Conservation (phyloP, 2,888 invertebrate genomes). For the Andrena fulva region DNA sequence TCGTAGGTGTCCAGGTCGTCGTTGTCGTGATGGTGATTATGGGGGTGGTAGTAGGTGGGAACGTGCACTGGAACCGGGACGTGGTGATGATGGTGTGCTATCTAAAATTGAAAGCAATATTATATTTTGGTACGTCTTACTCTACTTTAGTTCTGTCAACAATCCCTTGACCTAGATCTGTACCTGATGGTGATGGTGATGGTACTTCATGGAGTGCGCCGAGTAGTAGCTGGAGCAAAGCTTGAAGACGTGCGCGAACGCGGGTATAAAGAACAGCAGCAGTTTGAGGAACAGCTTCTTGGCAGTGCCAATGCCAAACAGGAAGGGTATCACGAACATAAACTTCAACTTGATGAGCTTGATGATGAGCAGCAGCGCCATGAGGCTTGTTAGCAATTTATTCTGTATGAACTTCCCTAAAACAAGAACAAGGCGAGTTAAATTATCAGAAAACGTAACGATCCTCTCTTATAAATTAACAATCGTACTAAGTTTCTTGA, state of each 20-base stretch:
- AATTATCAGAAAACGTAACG: not conserved
- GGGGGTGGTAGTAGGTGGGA: constrained; percentile 79
- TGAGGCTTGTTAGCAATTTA: constrained; percentile 90
- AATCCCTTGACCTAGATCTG: not conserved
- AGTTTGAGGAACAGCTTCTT: constrained; percentile 94
- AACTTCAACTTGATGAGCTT: constrained; percentile 93
- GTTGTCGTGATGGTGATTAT: constrained; percentile 77
- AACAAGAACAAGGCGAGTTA: constrained; percentile 28
- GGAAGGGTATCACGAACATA: constrained; percentile 91
- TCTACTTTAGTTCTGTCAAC: not conserved
- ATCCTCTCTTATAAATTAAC: not conserved
- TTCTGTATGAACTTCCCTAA: constrained; percentile 92
- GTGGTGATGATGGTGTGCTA: constrained; percentile 91
- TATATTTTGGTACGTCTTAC: not conserved
- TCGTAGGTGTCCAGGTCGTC: constrained; percentile 82
- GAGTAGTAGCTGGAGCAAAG: constrained; percentile 93
- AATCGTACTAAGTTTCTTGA: constrained; percentile 89
- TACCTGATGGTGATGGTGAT: constrained; percentile 90
- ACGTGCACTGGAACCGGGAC: constrained; percentile 85
- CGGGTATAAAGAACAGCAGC: constrained; percentile 93
- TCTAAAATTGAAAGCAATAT: constrained; percentile 83
- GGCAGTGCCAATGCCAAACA: constrained; percentile 92
- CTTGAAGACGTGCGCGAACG: constrained; percentile 93
- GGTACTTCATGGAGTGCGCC: constrained; percentile 90
- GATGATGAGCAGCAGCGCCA: constrained; percentile 91